Conservation (phyloP, 2,113 vertebrate species). For the Erinaceus europaeus region DNA sequence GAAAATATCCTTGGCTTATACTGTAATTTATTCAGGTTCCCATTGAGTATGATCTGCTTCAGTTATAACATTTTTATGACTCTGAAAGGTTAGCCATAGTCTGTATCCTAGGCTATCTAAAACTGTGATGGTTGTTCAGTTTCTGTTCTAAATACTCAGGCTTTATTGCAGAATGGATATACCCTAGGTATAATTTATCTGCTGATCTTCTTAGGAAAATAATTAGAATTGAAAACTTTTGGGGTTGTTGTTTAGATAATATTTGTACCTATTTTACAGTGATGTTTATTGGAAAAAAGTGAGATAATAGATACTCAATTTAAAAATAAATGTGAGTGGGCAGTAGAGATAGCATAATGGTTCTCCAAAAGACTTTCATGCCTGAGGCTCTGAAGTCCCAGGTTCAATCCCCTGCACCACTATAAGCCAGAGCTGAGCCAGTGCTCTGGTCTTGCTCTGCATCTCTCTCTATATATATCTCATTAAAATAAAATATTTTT, state of each 20-base stretch:
- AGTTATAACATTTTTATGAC: conserved; percentile 17
- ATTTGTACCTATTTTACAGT: neutral
- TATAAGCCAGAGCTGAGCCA: too few relatives aligned
- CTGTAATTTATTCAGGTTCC: neutral
- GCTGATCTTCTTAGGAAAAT: neutral
- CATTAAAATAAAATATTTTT: too few relatives aligned
- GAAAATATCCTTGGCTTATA: neutral
- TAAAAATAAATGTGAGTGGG: too few relatives aligned
- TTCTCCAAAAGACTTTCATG: too few relatives aligned
- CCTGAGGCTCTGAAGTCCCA: too few relatives aligned
- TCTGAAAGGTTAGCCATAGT: neutral
- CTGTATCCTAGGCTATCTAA: neutral
- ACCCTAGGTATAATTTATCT: neutral
- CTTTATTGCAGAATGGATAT: neutral
- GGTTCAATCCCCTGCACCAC: too few relatives aligned
- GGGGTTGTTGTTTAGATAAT: neutral
- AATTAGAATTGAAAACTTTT: neutral
- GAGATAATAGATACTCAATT: neutral
- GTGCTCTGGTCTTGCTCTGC: too few relatives aligned
- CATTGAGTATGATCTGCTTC: neutral
- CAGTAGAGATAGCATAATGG: too few relatives aligned
- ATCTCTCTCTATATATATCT: too few relatives aligned
- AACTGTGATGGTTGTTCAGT: neutral
- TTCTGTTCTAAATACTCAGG: neutral
- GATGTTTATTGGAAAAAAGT: neutral